These are phyloP conservation scores for honey bee (Apis mellifera) DNA, from an alignment of 1,140 invertebrate species.

Conservation along the genomic window Amel_HAv3.1 CM009931.2:17756001-17756500, in stretches of 20 bases:
- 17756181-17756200: conserved; percentile 35
- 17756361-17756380: too few species aligned
- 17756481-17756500: too few species aligned
- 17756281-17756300: background rate
- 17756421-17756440: background rate
- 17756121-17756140: conserved; percentile 56
- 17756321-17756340: background rate
- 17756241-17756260: conserved; percentile 17
- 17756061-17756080: conserved; percentile 64
- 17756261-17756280: background rate
- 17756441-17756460: too few species aligned
- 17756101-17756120: conserved; percentile 61
- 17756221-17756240: background rate
- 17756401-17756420: background rate
- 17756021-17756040: conserved; percentile 63
- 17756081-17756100: conserved; percentile 66
- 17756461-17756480: too few species aligned
- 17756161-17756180: conserved; percentile 58
- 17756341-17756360: background rate
- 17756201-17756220: conserved; percentile 48
- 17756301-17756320: background rate
- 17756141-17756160: conserved; percentile 51
- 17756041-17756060: conserved; percentile 72
- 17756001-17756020: conserved; percentile 53
- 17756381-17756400: background rate